Base-by-base conservation (phyloP, 2,888 invertebrate species). In the Cerceris ruficornis region DNA sequence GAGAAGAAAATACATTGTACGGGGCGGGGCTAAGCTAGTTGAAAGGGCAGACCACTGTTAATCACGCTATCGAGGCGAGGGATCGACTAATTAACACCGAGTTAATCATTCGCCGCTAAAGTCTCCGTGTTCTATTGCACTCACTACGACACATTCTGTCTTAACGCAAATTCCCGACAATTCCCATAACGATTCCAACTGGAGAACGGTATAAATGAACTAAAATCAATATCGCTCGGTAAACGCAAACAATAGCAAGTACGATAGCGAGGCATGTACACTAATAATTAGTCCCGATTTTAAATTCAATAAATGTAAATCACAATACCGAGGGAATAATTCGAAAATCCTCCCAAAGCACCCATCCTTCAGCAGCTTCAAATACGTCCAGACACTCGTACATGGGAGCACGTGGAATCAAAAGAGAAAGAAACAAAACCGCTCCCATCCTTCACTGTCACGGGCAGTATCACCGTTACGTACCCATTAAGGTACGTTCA, bases 1-100 rank as follows among this genome's bases (percentile, higher is more conserved):
- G 17, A 78, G 70, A 80, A 82, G 75, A 77, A 80, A 82, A 75
- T 77, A 66, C 75, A 77, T 80, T 72, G 77, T 75, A 62, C 77
- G 60, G 78, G 81, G 80, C 77, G 81, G 78, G 68, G 83, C 75
- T 69, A 82, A 75, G 77, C 71, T 67, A 69, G 67, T 68, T 71
- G 60, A 75, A 80, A 67, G 65, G 70, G 80, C 70, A 83, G 70
- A 59, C 73, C 75, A 69, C 69, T 50, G 83, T 83, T 83, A 80
- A 85, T 80, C 82, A 76, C 83, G 74, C 72, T 85, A 86, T 87
- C 82, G 66, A 75, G 69, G 28, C 49, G 54, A 69, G 54, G 70
- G 76, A 84, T 86, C 82, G 74, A 80, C 81, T 86, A 87, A 87
- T 86, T 86, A 85, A 80, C 82, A 75, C 72, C 52, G 50, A 74